Evolutionary conservation across 2,888 invertebrate species (phyloP).

Genomic region (Coecobrya sp.): DNA sequence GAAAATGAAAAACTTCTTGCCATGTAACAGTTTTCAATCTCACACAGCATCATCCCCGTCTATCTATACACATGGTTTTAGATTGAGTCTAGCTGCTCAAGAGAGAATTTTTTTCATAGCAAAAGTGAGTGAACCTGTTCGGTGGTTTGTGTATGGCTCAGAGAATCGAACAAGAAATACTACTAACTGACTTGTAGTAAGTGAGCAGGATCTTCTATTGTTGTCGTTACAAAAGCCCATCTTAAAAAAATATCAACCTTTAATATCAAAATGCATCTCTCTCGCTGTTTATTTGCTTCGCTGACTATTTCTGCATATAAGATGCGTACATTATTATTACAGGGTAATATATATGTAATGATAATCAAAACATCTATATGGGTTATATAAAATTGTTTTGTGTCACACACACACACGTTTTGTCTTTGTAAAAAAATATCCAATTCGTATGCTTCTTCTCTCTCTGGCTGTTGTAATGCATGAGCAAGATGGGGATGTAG

Average conservation of each 20-base stretch:
- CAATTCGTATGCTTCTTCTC: too few relatives aligned
- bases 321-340: neutral
- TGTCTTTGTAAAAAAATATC: too few relatives aligned
- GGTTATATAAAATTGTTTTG: neutral
- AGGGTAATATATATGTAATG: neutral
- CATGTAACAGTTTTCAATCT: conserved; percentile 40
- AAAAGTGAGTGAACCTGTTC: conserved; percentile 64
- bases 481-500: too few relatives aligned
- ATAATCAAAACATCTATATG: neutral
- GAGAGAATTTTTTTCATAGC: neutral
- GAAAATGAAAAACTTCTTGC: conserved; percentile 28
- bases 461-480: too few relatives aligned
- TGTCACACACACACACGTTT: neutral
- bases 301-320: neutral
- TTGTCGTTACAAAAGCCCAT: neutral
- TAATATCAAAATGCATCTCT: neutral
- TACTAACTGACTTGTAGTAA: too few relatives aligned
- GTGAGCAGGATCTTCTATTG: conserved; percentile 60
- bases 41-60: neutral
- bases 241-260: neutral
- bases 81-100: too few relatives aligned
- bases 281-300: neutral
- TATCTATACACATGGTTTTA: neutral
- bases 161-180: neutral
- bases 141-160: neutral